phyloP scores from a whole-genome alignment of 2,797 vertebrate species.

The Catostomus latipinnis region DNA sequence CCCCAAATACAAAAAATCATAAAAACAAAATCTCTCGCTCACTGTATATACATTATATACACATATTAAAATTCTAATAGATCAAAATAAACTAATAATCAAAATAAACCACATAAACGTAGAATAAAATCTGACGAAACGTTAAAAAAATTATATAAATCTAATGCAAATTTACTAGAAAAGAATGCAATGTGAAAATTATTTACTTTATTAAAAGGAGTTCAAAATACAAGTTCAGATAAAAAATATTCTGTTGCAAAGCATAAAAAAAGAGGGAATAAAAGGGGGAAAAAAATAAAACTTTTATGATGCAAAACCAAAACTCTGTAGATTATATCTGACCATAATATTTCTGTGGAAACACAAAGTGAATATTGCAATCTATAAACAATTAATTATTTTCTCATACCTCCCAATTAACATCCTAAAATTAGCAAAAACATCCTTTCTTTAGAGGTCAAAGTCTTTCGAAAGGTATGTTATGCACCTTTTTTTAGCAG shows the following conservation, averaged over 20 bases:
- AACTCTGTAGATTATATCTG: not conserved
- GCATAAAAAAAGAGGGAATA: constrained; percentile 20
- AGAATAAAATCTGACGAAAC: too few species aligned
- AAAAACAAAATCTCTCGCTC: too few species aligned
- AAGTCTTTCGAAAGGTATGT: not conserved
- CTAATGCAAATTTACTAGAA: too few species aligned
- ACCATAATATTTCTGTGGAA: constrained; percentile 7
- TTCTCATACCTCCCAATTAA: constrained; percentile 1
- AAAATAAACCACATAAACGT: too few species aligned
- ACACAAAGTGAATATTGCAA: not conserved
- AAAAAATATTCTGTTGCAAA: constrained; percentile 47
- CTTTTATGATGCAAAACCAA: not conserved
- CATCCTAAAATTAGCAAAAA: not conserved
- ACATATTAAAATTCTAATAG: too few species aligned
- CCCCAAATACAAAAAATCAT: too few species aligned
- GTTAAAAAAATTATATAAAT: too few species aligned
- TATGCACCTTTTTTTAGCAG: not conserved
- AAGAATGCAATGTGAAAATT: not conserved
- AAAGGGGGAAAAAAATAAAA: constrained; percentile 7
- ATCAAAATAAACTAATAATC: too few species aligned
- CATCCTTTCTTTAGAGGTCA: not conserved
- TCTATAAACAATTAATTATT: not conserved
- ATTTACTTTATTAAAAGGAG: constrained; percentile 69
- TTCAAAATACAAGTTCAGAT: constrained; percentile 29
- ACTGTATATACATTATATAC: too few species aligned